These are phyloP conservation scores for Geophilus truncorum DNA, from an alignment of 2,888 invertebrate genomes.

Conservation along the genomic window DNA sequence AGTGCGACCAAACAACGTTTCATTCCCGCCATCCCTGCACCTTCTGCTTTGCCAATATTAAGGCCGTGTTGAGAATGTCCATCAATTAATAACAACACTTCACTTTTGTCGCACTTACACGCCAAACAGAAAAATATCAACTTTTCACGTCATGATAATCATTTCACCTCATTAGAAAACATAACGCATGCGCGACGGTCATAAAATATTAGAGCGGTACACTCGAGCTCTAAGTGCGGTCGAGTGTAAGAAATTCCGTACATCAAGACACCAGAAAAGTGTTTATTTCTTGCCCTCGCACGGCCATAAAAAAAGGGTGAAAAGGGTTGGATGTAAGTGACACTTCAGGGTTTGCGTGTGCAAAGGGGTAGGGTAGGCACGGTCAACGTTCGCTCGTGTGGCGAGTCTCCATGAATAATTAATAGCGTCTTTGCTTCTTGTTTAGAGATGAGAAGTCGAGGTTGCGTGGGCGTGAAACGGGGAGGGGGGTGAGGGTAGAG, in stretches of 20 bases:
- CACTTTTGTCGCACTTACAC: not conserved
- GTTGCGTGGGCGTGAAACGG: slow-evolving; percentile 4
- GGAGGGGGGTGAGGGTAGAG: not conserved
- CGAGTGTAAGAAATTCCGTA: slow-evolving; percentile 3
- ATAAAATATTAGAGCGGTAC: not conserved
- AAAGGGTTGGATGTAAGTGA: not conserved
- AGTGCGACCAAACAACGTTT: slow-evolving; percentile 22
- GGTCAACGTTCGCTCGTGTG: slow-evolving; percentile 27
- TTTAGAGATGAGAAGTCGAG: slow-evolving; percentile 8
- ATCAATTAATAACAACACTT: not conserved
- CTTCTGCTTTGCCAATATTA: slow-evolving; percentile 21
- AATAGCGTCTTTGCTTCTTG: slow-evolving; percentile 22
- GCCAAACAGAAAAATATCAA: not conserved
- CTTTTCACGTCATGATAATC: too few species aligned
- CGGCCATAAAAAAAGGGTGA: not conserved
- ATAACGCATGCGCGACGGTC: not conserved
- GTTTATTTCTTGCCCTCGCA: not conserved
- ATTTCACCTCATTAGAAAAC: not conserved
- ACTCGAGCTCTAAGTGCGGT: not conserved
- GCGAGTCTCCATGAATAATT: slow-evolving; percentile 24
- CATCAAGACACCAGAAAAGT: not conserved
- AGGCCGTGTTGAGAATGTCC: slow-evolving; percentile 9
- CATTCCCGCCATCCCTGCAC: not conserved
- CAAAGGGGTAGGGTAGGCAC: not conserved
- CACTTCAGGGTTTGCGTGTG: not conserved